Evolutionary conservation across 2,797 vertebrate species (phyloP).

Genomic region (Sylvia borin): DNA sequence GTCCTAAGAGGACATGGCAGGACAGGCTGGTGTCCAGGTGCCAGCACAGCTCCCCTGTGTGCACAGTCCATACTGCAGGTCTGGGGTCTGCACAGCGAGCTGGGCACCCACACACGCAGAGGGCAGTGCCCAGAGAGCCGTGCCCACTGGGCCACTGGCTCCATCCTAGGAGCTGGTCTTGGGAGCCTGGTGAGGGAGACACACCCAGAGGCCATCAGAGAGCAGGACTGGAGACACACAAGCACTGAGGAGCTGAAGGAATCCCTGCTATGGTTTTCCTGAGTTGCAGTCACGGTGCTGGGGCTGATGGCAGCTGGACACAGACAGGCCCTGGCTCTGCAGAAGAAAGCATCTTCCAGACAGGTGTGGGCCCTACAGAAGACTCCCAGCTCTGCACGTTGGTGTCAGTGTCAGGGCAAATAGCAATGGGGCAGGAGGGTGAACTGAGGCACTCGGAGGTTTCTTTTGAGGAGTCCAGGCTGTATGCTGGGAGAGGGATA

Average conservation of each 20-base stretch:
- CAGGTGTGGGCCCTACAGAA: background rate
- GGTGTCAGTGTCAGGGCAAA: background rate
- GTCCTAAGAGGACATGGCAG: background rate
- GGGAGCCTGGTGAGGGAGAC: background rate
- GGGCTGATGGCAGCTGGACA: background rate
- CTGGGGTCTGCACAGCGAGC: background rate
- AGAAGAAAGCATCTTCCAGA: background rate
- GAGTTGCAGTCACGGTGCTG: background rate
- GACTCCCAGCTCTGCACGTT: background rate
- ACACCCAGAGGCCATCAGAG: background rate
- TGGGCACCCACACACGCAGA: background rate
- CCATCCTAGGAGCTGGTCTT: background rate
- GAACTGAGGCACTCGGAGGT: background rate
- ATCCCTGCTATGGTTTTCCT: background rate
- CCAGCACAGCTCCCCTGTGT: accelerated
- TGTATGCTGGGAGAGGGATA: background rate
- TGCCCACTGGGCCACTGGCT: background rate
- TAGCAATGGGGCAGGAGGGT: background rate
- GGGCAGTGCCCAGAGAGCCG: accelerated
- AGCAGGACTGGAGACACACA: background rate
- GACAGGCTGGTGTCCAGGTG: background rate
- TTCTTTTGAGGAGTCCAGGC: background rate
- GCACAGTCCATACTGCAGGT: accelerated
- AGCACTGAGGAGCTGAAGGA: background rate
- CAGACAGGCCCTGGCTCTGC: background rate